Conservation (phyloP, 1,140 invertebrate genomes). For the Drosophila punjabiensis region DNA sequence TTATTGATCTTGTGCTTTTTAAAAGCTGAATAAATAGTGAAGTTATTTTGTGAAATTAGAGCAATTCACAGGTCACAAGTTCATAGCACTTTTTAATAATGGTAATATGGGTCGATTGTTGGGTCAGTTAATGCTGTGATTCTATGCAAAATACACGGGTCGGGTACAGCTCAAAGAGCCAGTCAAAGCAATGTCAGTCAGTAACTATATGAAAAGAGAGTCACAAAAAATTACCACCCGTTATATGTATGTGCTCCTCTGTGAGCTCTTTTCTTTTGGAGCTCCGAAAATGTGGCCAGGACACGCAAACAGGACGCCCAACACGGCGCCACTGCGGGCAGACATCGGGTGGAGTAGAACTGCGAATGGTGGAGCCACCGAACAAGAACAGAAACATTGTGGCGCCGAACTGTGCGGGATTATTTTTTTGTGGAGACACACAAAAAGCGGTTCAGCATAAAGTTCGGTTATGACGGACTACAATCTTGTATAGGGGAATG, state of each 20-base stretch:
- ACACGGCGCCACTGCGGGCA: constrained; percentile 71
- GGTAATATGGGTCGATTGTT: constrained; percentile 12
- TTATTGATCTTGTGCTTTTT: background rate
- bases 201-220: constrained; percentile 23
- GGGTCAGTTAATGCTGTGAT: constrained; percentile 44
- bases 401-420: constrained; percentile 56
- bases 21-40: background rate
- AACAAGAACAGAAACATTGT: constrained; percentile 45
- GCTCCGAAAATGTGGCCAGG: constrained; percentile 66
- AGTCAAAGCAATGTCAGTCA: constrained; percentile 20
- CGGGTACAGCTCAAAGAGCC: constrained; percentile 5
- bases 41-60: constrained; percentile 5
- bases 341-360: constrained; percentile 30
- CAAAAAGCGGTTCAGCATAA: constrained; percentile 3
- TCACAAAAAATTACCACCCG: constrained; percentile 41
- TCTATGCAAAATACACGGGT: constrained; percentile 13
- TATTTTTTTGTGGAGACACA: constrained; percentile 14
- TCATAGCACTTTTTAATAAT: constrained; percentile 13
- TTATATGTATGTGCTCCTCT: constrained; percentile 8
- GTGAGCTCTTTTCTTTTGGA: constrained; percentile 11
- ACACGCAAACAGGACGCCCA: constrained; percentile 70
- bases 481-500: background rate
- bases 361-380: constrained; percentile 19
- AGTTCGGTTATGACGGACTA: constrained; percentile 3
- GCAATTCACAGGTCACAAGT: constrained; percentile 3